phyloP scores from a whole-genome alignment of 2,113 vertebrate species.

The Aplodontia rufa region DNA sequence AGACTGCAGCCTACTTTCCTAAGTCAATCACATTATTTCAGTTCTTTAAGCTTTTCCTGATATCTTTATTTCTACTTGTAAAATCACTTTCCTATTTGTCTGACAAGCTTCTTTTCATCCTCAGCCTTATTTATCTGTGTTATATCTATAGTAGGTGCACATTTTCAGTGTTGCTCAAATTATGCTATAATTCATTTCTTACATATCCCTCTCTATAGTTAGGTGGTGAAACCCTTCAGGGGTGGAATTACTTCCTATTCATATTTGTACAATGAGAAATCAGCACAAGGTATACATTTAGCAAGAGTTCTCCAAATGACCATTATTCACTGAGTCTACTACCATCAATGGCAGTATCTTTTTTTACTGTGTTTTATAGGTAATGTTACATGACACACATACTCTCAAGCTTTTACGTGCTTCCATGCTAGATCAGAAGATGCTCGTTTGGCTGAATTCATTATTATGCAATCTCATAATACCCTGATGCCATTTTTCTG shows the following conservation, averaged over 20 bases:
- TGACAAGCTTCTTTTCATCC: neutral
- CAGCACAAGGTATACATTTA: neutral
- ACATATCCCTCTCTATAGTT: neutral
- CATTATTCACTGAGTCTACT: neutral
- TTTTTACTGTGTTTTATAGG: neutral
- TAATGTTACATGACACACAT: neutral
- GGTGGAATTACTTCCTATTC: neutral
- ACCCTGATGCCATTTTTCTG: neutral
- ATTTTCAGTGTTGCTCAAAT: neutral
- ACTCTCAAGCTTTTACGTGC: neutral
- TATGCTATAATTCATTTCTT: neutral
- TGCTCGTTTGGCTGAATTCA: neutral
- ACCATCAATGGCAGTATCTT: neutral
- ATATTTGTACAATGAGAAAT: neutral
- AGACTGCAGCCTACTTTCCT: neutral
- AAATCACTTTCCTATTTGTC: neutral
- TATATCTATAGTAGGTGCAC: neutral
- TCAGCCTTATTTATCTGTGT: neutral
- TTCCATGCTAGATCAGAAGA: neutral
- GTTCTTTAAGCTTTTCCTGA: neutral
- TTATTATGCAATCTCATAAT: neutral
- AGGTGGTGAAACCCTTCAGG: neutral
- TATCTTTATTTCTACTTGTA: neutral
- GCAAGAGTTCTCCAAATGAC: neutral
- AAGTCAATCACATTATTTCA: neutral